Evolutionary conservation across 37 sponge, comb jelly and placozoan genomes (phyloP), one percentile per base, ranked within the genome.

Genomic region (Chondrilla cf. caribensis): DNA sequence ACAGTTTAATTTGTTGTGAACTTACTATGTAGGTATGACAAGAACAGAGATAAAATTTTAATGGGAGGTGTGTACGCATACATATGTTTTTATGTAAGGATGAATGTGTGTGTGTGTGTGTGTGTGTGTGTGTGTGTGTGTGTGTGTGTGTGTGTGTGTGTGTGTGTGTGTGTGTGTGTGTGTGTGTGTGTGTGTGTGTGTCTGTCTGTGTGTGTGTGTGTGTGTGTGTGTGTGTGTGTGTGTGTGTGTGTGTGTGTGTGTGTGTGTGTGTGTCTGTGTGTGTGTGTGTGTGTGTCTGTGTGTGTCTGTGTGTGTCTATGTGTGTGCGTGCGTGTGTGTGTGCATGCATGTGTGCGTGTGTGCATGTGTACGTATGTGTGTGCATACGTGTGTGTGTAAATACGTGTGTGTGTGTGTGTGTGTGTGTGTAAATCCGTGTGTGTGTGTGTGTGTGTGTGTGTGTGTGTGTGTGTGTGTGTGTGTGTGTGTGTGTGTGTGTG

Each of bases 31-130:
- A 94, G 94, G 94, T 98, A 98, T 83, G 99, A 98, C 70, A 93
- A 90, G 64, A 94, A 98, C 81, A 80, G 99, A 40, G 96, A 98
- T 58, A 90, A 83, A 36, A 95, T 98, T 31, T 81, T 98, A 18
- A 85, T 75, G 32, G 94, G 95, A 88, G 95, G 97, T 93, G 55
- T 18, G 85, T 70, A 17, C 18, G 26, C 25, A 22, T 83, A 8
- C 33, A 18, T 64, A 8, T 64, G 66, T 64, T 5, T 25, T 5
- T 25, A 18, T 64, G 32, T 64, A 14, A 8, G 31, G 6, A 11
- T 47, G 51, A 14, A 43, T 76, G 77, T 37, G 25, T 37, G 43
- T 76, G 77, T 76, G 40, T 37, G 43, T 76, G 77, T 76, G 54
- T 76, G 77, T 76, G 43, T 76, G 77, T 76, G 77, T 76, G 6